Conservation (phyloP, 2,888 invertebrate species). For the Ichneumon xanthorius region DNA sequence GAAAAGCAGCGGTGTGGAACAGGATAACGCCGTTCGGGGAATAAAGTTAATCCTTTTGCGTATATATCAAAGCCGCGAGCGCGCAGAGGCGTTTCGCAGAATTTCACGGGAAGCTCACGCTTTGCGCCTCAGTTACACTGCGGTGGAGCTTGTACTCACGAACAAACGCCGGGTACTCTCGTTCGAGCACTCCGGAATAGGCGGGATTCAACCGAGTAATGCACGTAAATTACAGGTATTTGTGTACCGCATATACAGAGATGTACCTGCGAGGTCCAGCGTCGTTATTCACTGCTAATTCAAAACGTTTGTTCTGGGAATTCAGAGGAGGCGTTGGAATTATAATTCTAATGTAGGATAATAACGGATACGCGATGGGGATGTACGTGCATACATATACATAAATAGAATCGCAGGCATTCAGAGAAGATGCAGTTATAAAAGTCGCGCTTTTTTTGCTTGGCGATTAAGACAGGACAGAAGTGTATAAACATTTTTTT, state of each 20-base stretch:
- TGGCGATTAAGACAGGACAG: too few relatives aligned
- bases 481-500: too few relatives aligned
- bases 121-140: conserved; percentile 8
- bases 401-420: background rate
- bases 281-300: conserved; percentile 62
- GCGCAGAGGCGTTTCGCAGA: conserved; percentile 30
- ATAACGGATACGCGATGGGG: conserved; percentile 51
- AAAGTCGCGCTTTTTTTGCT: background rate
- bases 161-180: conserved; percentile 10
- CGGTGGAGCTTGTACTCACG: conserved; percentile 8
- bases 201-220: conserved; percentile 27
- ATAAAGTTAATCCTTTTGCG: conserved; percentile 52
- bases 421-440: background rate
- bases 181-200: conserved; percentile 43
- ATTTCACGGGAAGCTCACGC: conserved; percentile 5
- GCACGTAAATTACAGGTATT: conserved; percentile 63
- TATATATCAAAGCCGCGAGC: conserved; percentile 20
- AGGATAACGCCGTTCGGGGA: conserved; percentile 33
- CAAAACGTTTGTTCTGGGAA: conserved; percentile 62
- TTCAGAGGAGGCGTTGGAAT: conserved; percentile 34
- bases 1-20: background rate
- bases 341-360: conserved; percentile 63
- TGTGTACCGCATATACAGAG: conserved; percentile 50
- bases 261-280: conserved; percentile 20
- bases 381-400: conserved; percentile 11